Conservation (phyloP, 2,888 invertebrate species). For the Zeuzera pyrina region DNA sequence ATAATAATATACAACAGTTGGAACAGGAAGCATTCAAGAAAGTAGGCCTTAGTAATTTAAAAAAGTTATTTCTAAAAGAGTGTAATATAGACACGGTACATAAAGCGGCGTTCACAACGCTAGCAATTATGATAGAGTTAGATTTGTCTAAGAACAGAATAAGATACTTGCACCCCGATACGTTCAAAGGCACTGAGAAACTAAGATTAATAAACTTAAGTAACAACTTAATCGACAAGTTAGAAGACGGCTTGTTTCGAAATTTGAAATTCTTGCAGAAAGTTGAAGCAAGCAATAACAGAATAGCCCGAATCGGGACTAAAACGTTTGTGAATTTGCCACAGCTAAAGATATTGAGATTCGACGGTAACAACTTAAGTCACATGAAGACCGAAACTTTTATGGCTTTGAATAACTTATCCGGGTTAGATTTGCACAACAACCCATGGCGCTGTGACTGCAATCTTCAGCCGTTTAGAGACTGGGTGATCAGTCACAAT, state of each 20-base stretch:
- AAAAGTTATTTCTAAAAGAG: constrained; percentile 83
- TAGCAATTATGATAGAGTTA: constrained; percentile 85
- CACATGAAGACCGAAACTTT: constrained; percentile 79
- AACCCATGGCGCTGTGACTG: constrained; percentile 95
- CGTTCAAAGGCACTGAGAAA: constrained; percentile 81
- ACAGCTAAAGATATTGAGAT: constrained; percentile 77
- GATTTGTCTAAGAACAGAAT: constrained; percentile 86
- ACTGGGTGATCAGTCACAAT: constrained; percentile 81
- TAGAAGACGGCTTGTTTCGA: constrained; percentile 83
- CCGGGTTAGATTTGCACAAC: constrained; percentile 82
- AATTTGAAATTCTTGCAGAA: constrained; percentile 83
- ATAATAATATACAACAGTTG: constrained; percentile 78
- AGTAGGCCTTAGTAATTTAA: constrained; percentile 83
- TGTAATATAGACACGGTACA: constrained; percentile 81
- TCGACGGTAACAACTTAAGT: constrained; percentile 84
- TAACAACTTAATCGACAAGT: constrained; percentile 81
- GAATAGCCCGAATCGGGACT: constrained; percentile 78
- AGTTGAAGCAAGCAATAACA: constrained; percentile 85
- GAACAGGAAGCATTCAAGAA: constrained; percentile 78
- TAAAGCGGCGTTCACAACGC: constrained; percentile 81
- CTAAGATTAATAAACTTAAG: constrained; percentile 82
- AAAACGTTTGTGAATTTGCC: constrained; percentile 81
- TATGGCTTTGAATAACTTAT: constrained; percentile 77
- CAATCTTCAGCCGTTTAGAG: constrained; percentile 82
- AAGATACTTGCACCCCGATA: constrained; percentile 76